Evolutionary conservation across 2,888 invertebrate genomes (phyloP).

Genomic region (Polyommatus iphigenia): DNA sequence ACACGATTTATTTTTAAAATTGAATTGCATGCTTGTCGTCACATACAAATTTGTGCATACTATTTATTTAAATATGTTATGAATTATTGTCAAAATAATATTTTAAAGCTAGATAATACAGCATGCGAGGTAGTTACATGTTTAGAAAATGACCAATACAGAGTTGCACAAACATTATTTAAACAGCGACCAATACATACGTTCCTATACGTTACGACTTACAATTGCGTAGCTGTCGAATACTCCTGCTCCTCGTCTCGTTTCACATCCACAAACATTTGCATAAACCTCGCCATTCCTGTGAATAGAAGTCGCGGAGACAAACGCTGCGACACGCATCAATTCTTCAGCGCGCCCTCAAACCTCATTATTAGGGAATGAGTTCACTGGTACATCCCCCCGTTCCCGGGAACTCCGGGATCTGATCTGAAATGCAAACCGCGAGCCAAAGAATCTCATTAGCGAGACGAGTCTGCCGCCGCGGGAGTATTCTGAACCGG

Average conservation of each 20-base stretch:
- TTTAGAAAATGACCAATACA: too few relatives aligned
- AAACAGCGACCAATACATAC: too few relatives aligned
- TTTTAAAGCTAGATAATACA: too few relatives aligned
- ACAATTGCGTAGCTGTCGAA: too few relatives aligned
- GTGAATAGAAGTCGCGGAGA: constrained; percentile 22
- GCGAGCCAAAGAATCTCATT: constrained; percentile 79
- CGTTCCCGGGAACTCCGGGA: constrained; percentile 35
- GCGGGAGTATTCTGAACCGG: constrained; percentile 53
- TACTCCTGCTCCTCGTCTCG: neutral
- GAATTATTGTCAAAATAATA: too few relatives aligned
- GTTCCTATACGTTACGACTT: too few relatives aligned
- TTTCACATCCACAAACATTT: neutral
- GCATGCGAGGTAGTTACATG: too few relatives aligned
- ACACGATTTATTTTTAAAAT: too few relatives aligned
- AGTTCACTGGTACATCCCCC: constrained; percentile 52
- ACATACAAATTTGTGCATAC: too few relatives aligned
- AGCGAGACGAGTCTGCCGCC: constrained; percentile 62
- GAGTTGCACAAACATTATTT: too few relatives aligned
- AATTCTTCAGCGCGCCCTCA: constrained; percentile 35
- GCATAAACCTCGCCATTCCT: neutral
- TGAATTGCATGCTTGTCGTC: too few relatives aligned
- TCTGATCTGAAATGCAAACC: constrained; percentile 78
- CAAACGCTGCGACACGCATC: constrained; percentile 15
- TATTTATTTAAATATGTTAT: too few relatives aligned
- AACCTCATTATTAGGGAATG: constrained; percentile 58